Base-by-base conservation (phyloP, 2,888 invertebrate genomes). In the Beris morrisii region DNA sequence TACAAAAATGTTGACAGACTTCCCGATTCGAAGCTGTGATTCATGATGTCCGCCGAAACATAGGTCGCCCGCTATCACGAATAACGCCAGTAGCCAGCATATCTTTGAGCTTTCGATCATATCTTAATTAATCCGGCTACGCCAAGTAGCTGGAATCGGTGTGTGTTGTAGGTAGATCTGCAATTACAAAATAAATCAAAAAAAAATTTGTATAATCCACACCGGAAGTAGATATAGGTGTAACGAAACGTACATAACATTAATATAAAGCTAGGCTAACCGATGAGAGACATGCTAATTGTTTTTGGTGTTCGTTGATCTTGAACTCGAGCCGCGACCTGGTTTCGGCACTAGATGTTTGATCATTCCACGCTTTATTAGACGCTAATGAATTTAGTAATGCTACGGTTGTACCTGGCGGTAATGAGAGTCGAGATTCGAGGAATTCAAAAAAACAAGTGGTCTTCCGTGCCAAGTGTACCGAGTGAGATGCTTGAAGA, bases 1-100 rank as follows among this genome's bases (percentile, higher is more conserved):
- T 78, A 86, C 83, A 72, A 93, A 93, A 75, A 93, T 86, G 80
- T 93, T 93, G 75, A 93, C 89, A 70, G 92, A 91, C 75, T 91
- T 89, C 72, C 93, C 94, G 70, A 92, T 87, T 72, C 89, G 76
- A 63, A 81, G 71, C 71, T 79, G 79, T n/a, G 81, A 81, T 69
- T 81, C 81, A 54, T 78, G 76, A 58, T 74, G 76, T 65, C 77
- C 76, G 54, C 73, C 73, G 65, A 72, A 71, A 56, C 72, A 73
- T 31, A 73, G 65, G 63, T 72, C 71, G 66, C 74, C 74, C 70
- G 73, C 74, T 68, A 78, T 70, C 69, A 78, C 57, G 56, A 75
- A 72, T 69, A 80, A 72, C 69, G 78, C 75, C 73, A 79, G 69
- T 67, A 78, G 75, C 75, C 75, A 77, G 69, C 71, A 71, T 68